Evolutionary conservation across 2,888 invertebrate species (phyloP).

Genomic region (Trachelus troglodyta): DNA sequence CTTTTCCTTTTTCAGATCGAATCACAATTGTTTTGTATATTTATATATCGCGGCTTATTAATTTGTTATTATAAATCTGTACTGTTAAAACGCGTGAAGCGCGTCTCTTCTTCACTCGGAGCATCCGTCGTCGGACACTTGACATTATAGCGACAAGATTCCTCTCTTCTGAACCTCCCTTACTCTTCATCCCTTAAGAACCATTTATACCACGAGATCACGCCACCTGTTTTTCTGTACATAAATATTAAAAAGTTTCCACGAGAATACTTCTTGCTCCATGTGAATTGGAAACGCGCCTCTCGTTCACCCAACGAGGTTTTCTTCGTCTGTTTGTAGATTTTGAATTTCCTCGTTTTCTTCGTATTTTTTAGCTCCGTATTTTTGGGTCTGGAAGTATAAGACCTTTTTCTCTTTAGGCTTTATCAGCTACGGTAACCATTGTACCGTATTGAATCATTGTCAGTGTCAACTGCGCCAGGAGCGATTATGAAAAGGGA

Average conservation of each 20-base stretch:
- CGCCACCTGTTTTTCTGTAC: background rate
- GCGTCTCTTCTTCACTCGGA: background rate
- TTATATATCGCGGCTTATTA: constrained; percentile 34
- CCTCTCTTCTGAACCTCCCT: background rate
- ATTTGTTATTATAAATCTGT: constrained; percentile 15
- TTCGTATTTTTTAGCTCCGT: background rate
- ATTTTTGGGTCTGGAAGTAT: background rate
- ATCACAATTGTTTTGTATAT: constrained; percentile 38
- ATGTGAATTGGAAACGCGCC: background rate
- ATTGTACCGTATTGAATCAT: background rate
- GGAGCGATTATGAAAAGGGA: background rate
- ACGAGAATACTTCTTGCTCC: background rate
- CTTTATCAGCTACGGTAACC: background rate
- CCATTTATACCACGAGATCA: background rate
- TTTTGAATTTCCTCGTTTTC: background rate
- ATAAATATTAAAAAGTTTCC: background rate
- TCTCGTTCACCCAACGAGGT: background rate
- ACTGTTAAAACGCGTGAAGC: background rate
- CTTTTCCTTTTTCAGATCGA: background rate
- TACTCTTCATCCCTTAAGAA: background rate
- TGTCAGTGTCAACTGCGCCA: background rate
- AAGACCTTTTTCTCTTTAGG: background rate
- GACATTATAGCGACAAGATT: background rate
- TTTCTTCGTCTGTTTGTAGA: background rate
- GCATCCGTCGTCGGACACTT: background rate